Evolutionary conservation across 1,140 invertebrate genomes (phyloP).

Genomic region (Ylistrum balloti): DNA sequence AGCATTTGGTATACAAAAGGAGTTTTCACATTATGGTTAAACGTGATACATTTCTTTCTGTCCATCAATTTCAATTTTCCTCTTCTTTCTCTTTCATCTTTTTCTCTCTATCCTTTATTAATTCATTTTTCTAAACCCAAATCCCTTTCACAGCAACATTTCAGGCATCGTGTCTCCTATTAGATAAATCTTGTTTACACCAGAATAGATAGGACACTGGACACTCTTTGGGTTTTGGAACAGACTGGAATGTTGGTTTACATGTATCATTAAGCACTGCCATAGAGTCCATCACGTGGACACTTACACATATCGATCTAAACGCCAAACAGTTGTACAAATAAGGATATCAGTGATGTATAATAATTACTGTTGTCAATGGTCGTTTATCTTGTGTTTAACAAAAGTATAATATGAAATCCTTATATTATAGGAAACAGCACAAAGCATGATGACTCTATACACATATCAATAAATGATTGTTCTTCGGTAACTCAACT

Average conservation of each 20-base stretch:
- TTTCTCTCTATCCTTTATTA: constrained; percentile 10
- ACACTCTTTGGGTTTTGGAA: too few species aligned
- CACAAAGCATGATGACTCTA: not conserved
- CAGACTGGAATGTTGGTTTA: too few species aligned
- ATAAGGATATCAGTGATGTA: too few species aligned
- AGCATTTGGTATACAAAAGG: not conserved
- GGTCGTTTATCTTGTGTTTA: too few species aligned
- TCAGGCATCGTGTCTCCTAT: not conserved
- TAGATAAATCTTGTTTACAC: too few species aligned
- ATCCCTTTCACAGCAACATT: not conserved
- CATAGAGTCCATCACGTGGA: too few species aligned
- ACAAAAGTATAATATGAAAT: too few species aligned
- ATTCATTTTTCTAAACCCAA: not conserved
- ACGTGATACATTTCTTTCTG: not conserved
- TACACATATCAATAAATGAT: not conserved
- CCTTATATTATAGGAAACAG: not conserved
- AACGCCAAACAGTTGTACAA: not conserved
- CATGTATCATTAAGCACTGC: too few species aligned
- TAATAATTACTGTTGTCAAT: too few species aligned
- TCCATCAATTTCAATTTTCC: not conserved
- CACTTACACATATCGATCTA: too few species aligned
- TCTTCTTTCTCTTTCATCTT: not conserved
- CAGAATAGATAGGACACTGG: too few species aligned
- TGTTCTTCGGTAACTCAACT: not conserved
- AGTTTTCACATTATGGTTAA: not conserved